These are phyloP conservation scores for Patella vulgata DNA, from an alignment of 1,140 invertebrate genomes.

Conservation along the genomic window DNA sequence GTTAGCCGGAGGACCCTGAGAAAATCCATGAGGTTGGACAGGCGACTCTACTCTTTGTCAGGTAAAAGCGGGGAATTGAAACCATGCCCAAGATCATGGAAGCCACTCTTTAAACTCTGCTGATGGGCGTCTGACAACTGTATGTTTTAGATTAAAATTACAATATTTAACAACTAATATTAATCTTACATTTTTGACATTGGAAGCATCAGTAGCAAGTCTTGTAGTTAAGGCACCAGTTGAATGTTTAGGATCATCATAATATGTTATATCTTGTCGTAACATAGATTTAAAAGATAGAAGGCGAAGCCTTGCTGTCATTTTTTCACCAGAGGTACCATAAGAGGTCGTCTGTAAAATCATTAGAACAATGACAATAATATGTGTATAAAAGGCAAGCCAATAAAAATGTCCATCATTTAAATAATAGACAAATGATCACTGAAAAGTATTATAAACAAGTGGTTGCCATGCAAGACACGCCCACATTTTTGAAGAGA, in stretches of 20 bases:
- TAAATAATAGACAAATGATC: background rate
- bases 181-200: slow-evolving; percentile 68
- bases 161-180: too few species aligned
- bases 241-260: slow-evolving; percentile 69
- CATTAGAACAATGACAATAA: background rate
- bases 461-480: too few species aligned
- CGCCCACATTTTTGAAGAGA: too few species aligned
- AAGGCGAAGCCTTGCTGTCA: slow-evolving; percentile 68
- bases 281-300: slow-evolving; percentile 68
- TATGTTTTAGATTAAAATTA: too few species aligned
- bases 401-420: slow-evolving; percentile 64
- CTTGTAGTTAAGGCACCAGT: slow-evolving; percentile 70
- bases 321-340: slow-evolving; percentile 71
- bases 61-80: too few species aligned
- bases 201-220: slow-evolving; percentile 70
- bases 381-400: background rate
- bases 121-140: too few species aligned
- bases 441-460: background rate
- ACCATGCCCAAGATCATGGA: too few species aligned
- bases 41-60: too few species aligned
- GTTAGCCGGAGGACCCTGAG: too few species aligned
- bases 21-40: too few species aligned
- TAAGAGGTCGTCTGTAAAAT: slow-evolving; percentile 68
- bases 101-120: too few species aligned
- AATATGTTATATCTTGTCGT: slow-evolving; percentile 69